Evolutionary conservation across 64 coral and sea anemone species (phyloP).

Genomic region (Cladopsammia gracilis): DNA sequence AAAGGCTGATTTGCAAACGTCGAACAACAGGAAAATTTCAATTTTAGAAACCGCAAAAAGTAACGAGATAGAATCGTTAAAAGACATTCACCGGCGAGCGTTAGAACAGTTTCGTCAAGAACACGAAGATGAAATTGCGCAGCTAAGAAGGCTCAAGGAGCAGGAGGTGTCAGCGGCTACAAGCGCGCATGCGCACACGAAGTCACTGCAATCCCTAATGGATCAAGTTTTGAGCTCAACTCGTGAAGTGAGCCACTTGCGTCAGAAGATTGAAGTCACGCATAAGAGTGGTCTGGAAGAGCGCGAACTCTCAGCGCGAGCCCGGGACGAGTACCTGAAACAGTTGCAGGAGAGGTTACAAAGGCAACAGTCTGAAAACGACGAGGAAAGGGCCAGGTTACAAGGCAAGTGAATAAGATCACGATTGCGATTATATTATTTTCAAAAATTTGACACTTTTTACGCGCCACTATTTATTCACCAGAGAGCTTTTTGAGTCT

Average conservation of each 20-base stretch:
- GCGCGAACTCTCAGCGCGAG: conserved; percentile 84
- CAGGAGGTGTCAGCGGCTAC: conserved; percentile 81
- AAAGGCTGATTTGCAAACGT: conserved; percentile 72
- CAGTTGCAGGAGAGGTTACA: conserved; percentile 91
- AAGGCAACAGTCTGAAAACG: conserved; percentile 94
- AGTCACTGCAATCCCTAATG: conserved; percentile 96
- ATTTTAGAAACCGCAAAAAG: conserved; percentile 68
- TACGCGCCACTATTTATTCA: too few species aligned
- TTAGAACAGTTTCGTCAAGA: conserved; percentile 79
- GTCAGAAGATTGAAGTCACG: conserved; percentile 83
- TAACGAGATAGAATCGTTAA: conserved; percentile 79
- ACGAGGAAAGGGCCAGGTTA: conserved; percentile 89
- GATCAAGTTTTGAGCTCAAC: conserved; percentile 95
- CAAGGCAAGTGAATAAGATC: conserved; percentile 53
- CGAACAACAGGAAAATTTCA: conserved; percentile 60
- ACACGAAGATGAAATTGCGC: conserved; percentile 72
- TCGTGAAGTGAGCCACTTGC: conserved; percentile 86
- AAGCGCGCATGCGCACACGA: conserved; percentile 92
- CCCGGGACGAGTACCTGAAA: conserved; percentile 91
- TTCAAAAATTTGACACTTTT: too few species aligned
- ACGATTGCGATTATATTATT: background rate
- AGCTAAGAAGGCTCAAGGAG: conserved; percentile 90
- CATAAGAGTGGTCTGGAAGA: conserved; percentile 88
- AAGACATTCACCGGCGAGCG: conserved; percentile 84
- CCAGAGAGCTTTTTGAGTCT: too few species aligned